Conservation (phyloP, 1,140 invertebrate species). For the Phenacoccus solenopsis region DNA sequence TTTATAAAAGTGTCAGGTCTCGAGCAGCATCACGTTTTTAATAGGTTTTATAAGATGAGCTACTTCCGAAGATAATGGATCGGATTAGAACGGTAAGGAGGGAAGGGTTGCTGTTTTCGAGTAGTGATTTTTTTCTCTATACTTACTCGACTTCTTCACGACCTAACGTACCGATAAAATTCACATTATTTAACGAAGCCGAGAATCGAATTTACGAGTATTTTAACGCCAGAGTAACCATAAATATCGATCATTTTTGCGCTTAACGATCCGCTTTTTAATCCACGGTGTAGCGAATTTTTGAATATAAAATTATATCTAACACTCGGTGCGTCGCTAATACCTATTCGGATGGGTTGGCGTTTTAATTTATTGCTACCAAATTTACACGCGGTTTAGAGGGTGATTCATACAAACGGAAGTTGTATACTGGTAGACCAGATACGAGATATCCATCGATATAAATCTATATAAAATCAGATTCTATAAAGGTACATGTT, state of each 20-base stretch:
- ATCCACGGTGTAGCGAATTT: neutral
- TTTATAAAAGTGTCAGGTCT: slow-evolving; percentile 2
- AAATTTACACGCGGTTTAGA: too few species aligned
- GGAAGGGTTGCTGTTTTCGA: neutral
- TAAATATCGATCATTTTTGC: too few species aligned
- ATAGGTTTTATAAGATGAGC: slow-evolving; percentile 12
- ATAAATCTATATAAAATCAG: too few species aligned
- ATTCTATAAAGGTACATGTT: too few species aligned
- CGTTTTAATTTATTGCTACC: too few species aligned
- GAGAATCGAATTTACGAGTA: neutral
- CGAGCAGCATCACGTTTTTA: neutral
- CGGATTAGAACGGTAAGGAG: neutral
- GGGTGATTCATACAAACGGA: too few species aligned
- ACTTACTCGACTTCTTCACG: neutral
- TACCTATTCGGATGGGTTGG: too few species aligned
- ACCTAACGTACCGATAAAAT: neutral
- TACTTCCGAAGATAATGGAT: slow-evolving; percentile 12
- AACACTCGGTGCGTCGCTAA: too few species aligned
- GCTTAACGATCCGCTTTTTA: neutral
- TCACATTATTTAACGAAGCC: neutral
- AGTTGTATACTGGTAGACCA: too few species aligned
- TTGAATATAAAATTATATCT: too few species aligned
- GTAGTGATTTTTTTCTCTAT: neutral
- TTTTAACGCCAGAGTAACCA: neutral
- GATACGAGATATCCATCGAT: too few species aligned